Conservation (phyloP, 2,888 invertebrate genomes). For the Elaeidobius kamerunicus region DNA sequence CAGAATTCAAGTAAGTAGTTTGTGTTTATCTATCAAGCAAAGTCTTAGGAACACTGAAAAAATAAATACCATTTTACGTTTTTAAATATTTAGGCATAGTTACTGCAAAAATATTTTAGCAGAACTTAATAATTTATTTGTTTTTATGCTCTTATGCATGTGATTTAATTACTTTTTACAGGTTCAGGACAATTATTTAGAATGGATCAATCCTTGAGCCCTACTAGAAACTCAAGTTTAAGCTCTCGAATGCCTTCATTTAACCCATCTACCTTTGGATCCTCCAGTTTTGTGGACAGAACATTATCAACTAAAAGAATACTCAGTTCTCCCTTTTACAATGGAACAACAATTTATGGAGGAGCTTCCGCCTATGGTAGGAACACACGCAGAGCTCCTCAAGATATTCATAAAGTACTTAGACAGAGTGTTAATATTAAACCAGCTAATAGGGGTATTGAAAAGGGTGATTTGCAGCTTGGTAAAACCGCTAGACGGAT, state of each 20-base stretch:
- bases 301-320: conserved; percentile 50
- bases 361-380: conserved; percentile 63
- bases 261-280: conserved; percentile 49
- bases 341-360: conserved; percentile 71
- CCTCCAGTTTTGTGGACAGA: conserved; percentile 48
- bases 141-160: no score
- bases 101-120: no score
- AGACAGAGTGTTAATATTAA: conserved; percentile 50
- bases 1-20: conserved; percentile 33
- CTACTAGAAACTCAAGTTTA: conserved; percentile 45
- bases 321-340: conserved; percentile 69
- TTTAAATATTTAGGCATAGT: no score
- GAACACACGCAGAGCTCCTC: conserved; percentile 33
- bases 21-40: no score
- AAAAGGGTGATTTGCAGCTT: conserved; percentile 50
- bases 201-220: conserved; percentile 46
- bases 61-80: neutral
- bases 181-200: conserved; percentile 25
- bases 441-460: conserved; percentile 46
- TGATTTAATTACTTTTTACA: no score
- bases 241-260: conserved; percentile 54
- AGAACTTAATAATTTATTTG: no score
- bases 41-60: neutral
- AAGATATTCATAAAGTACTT: conserved; percentile 30
- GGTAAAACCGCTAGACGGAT: conserved; percentile 76